Base-by-base conservation (phyloP, 2,113 vertebrate genomes). In the Lepidiolamprologus cunningtoni region DNA sequence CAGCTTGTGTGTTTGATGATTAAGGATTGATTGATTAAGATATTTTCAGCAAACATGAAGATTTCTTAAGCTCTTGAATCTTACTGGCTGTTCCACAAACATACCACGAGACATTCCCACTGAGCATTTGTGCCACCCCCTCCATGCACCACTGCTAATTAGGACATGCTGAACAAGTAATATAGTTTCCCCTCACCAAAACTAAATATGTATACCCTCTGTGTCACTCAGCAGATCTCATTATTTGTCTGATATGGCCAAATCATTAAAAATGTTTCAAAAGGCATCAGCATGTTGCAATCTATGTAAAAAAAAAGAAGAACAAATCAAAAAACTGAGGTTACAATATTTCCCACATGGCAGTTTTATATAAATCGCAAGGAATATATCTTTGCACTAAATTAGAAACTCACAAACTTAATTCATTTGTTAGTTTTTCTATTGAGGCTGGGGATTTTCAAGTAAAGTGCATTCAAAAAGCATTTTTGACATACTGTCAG, bases 141-240 rank as follows among this genome's bases (percentile, higher is more conserved):
- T 35, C 31, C 61, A 35, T n/a, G 31, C 31, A 66, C 61, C 31
- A 12, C 61, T 66, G 31, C 61, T 66, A 66, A n/a, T 66, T 66
- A 66, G 10, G 17, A 66, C 0, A n/a, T 12, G 2, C 17, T 66
- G 61, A 35, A 66, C 31, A 66, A 5, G 3, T 66, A 3, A 35
- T 66, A 63, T 63, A 63, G 4, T 63, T 63, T 63, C 6, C 5
- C 28, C 28, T 35, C 28, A 19, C 26, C 16, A 19, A 63, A 1
- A 63, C 57, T 1, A 33, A 63, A 63, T 19, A 35, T 35, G 31
- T n/a, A 66, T 66, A 35, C 31, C 31, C 0, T 35, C 61, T 66
- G 31, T 66, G 19, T 35, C 31, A 35, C 61, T 0, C 61, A 66
- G 31, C 31, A n/a, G 61, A 66, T 0, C 61, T 37, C 61, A 37